These are phyloP conservation scores for Condylura cristata DNA, from an alignment of 2,113 vertebrate genomes.

Conservation along the genomic window DNA sequence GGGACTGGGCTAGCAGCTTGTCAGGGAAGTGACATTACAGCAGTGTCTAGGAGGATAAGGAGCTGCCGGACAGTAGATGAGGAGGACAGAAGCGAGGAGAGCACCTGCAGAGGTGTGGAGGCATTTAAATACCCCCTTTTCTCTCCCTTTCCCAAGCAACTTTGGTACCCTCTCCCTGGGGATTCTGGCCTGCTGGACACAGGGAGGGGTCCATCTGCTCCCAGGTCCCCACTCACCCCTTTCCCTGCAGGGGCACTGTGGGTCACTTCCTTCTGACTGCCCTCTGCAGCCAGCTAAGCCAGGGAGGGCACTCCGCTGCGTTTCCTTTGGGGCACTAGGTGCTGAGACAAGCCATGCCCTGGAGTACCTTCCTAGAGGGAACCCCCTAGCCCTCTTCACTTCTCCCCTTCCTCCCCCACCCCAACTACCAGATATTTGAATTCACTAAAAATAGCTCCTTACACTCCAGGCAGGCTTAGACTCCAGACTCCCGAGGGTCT, in stretches of 20 bases:
- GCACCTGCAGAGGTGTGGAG: neutral
- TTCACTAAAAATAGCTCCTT: constrained; percentile 2
- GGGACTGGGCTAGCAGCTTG: neutral
- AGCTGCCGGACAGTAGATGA: neutral
- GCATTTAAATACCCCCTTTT: neutral
- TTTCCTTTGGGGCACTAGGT: neutral
- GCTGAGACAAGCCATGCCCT: neutral
- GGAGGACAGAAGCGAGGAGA: neutral
- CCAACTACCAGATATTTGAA: neutral
- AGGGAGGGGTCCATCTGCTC: neutral
- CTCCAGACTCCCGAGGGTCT: neutral
- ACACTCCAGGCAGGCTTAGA: neutral
- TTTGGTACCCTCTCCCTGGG: neutral
- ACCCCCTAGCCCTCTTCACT: too few relatives aligned
- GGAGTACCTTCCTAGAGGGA: neutral
- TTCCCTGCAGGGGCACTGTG: neutral
- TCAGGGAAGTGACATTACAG: neutral
- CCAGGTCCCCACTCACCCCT: neutral
- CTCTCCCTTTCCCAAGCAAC: neutral
- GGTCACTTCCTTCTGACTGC: neutral
- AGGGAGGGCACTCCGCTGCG: neutral
- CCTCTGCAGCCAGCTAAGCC: too few relatives aligned
- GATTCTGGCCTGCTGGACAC: neutral
- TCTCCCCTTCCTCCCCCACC: neutral
- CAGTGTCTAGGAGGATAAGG: neutral